Conservation (phyloP, 2,113 vertebrate genomes). For the Lepidiolamprologus cunningtoni region DNA sequence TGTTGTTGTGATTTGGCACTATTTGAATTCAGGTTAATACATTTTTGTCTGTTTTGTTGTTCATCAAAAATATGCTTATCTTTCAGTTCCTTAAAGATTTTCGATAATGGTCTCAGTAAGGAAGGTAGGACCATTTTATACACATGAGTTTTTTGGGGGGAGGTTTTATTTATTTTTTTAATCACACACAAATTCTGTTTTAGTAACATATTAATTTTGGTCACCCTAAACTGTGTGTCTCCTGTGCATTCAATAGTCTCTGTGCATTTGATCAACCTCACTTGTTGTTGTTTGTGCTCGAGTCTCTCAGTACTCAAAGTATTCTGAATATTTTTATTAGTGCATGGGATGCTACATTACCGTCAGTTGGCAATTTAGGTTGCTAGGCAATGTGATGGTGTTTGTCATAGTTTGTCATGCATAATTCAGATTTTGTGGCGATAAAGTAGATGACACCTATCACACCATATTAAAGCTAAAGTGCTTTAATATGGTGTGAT, state of each 20-base stretch:
- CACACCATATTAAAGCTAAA: neutral
- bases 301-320: neutral
- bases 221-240: neutral
- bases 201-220: neutral
- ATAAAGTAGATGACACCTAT: neutral
- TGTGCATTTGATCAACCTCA: neutral
- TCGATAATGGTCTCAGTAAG: conserved; percentile 17
- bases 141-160: neutral
- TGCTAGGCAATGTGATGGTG: neutral
- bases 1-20: neutral
- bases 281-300: neutral
- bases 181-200: neutral
- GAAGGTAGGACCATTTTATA: conserved; percentile 32
- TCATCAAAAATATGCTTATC: conserved; percentile 11
- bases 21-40: neutral
- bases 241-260: neutral
- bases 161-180: too few relatives aligned
- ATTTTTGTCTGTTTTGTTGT: neutral
- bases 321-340: neutral
- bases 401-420: neutral
- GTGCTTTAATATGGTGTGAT: neutral
- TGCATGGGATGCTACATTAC: neutral
- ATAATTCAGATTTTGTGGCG: neutral
- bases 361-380: neutral
- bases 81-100: conserved; percentile 65